phyloP scores from a whole-genome alignment of 2,888 invertebrate genomes.

The Mythimna vitellina region DNA sequence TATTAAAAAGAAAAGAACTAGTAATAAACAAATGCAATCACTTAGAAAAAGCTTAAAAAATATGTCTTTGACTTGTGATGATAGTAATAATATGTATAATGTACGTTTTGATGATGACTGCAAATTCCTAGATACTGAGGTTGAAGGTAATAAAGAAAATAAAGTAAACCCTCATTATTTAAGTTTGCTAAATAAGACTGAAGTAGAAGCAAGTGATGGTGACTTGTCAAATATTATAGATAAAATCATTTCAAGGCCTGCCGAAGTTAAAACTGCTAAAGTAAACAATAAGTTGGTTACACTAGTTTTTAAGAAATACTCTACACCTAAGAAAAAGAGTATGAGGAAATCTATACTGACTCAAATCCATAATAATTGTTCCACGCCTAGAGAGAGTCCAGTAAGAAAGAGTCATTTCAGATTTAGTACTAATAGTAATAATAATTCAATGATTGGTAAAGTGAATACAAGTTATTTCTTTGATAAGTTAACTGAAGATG shows the following conservation, averaged over 20 bases:
- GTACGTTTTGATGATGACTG: constrained; percentile 21
- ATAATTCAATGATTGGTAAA: constrained; percentile 69
- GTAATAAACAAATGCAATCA: constrained; percentile 68
- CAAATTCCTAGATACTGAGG: constrained; percentile 33
- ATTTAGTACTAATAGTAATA: constrained; percentile 66
- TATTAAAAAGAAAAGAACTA: constrained; percentile 77
- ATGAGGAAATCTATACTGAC: constrained; percentile 70
- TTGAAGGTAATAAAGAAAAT: constrained; percentile 68
- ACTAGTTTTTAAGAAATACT: constrained; percentile 78
- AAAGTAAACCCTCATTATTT: constrained; percentile 59
- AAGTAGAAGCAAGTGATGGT: constrained; percentile 70
- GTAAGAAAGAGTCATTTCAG: constrained; percentile 58
- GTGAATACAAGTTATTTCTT: constrained; percentile 90
- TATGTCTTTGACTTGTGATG: constrained; percentile 65
- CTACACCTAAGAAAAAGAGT: constrained; percentile 74
- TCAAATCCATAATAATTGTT: constrained; percentile 79
- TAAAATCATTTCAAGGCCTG: constrained; percentile 78
- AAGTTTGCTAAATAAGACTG: constrained; percentile 74
- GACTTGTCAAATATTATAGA: constrained; percentile 84
- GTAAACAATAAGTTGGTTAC: constrained; percentile 80
- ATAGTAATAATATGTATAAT: constrained; percentile 43
- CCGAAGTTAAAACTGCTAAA: constrained; percentile 76
- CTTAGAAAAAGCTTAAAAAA: constrained; percentile 74
- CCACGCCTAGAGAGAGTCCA: constrained; percentile 83
- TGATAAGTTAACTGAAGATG: constrained; percentile 83